phyloP scores from a whole-genome alignment of 2,113 vertebrate species.

The Apaloderma vittatum region DNA sequence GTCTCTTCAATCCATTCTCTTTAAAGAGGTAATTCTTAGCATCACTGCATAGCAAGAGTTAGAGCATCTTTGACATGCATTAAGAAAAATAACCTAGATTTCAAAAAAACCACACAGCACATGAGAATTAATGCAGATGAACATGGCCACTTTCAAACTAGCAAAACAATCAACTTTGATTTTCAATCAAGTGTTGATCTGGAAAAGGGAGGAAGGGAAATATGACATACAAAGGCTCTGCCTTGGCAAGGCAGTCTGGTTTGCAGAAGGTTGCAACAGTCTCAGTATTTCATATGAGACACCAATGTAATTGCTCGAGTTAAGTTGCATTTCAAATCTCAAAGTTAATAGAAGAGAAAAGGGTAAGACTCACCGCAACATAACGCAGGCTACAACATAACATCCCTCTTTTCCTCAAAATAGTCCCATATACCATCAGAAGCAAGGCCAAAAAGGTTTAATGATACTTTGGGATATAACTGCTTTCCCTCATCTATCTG shows the following conservation, averaged over 20 bases:
- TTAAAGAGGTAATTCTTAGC: neutral
- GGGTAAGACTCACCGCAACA: slow-evolving; percentile 21
- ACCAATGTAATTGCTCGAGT: neutral
- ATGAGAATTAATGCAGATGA: slow-evolving; percentile 44
- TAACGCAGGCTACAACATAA: slow-evolving; percentile 18
- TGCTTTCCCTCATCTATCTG: neutral
- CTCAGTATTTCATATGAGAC: neutral
- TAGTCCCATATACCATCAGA: neutral
- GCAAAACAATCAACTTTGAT: slow-evolving; percentile 57
- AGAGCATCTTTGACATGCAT: slow-evolving; percentile 25
- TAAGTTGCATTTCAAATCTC: slow-evolving; percentile 32
- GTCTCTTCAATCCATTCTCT: neutral
- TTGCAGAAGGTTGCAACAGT: neutral
- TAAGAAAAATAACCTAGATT: neutral
- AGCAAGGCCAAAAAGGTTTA: slow-evolving; percentile 40
- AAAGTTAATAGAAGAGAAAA: slow-evolving; percentile 10
- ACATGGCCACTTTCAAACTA: slow-evolving; percentile 23
- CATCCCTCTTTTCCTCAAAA: neutral
- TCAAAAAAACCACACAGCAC: neutral
- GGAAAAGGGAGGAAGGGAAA: neutral
- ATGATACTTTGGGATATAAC: neutral
- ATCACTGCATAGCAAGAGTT: slow-evolving; percentile 31
- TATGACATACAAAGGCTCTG: neutral
- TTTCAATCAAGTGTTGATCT: slow-evolving; percentile 63
- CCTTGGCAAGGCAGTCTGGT: neutral